A percentile compares a stretch with the other conserved stretches of the same genome.
Evolutionary conservation across 2,888 invertebrate genomes (phyloP).

Genomic region (Lycia hirtaria): DNA sequence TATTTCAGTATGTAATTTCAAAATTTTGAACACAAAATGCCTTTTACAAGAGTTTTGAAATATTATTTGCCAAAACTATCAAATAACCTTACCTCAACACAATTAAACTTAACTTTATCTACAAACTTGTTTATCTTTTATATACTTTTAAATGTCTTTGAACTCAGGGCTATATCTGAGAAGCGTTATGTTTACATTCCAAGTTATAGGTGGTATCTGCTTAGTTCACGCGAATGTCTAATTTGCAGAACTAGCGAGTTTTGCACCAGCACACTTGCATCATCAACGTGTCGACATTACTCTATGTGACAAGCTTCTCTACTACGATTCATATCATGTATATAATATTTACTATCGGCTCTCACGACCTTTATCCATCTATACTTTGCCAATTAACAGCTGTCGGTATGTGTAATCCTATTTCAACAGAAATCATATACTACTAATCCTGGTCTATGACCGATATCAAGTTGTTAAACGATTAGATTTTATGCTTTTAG

Average conservation of each 20-base stretch:
- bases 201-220: conserved; percentile 43
- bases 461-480: conserved; percentile 18
- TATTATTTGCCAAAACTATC: neutral
- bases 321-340: neutral
- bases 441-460: conserved; percentile 17
- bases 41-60: neutral
- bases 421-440: neutral
- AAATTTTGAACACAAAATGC: no score
- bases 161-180: conserved; percentile 24
- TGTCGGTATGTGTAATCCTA: neutral
- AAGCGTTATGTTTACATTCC: conserved; percentile 51
- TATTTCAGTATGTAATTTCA: no score
- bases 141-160: conserved; percentile 10
- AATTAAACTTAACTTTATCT: neutral
- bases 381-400: conserved; percentile 1
- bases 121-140: neutral
- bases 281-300: conserved; percentile 49
- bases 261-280: conserved; percentile 54
- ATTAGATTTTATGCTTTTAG: conserved; percentile 4
- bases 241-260: conserved; percentile 47
- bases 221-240: conserved; percentile 49
- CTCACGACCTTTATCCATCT: conserved; percentile 1
- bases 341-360: conserved; percentile 7
- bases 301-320: conserved; percentile 37
- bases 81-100: conserved; percentile 5